Evolutionary conservation across 2,113 vertebrate genomes (phyloP).

Genomic region (Dermatemys mawii): DNA sequence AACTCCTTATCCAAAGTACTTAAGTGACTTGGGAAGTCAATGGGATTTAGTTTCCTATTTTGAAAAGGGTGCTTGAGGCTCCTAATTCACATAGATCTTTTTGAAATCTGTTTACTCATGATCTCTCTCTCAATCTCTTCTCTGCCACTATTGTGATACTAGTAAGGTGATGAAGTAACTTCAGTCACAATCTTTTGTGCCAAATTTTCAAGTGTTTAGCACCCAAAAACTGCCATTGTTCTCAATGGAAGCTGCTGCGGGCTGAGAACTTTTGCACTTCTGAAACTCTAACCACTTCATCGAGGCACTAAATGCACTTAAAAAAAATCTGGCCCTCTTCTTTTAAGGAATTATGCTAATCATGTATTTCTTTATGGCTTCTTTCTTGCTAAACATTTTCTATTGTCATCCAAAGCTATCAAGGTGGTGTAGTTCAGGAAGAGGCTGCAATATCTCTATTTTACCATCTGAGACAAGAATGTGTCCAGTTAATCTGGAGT

Average conservation of each 20-base stretch:
- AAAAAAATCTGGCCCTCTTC: neutral
- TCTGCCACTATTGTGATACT: neutral
- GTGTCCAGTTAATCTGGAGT: neutral
- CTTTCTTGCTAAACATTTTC: neutral
- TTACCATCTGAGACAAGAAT: neutral
- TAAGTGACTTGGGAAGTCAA: neutral
- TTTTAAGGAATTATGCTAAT: neutral
- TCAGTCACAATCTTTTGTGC: neutral
- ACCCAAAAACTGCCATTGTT: neutral
- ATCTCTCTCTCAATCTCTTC: neutral
- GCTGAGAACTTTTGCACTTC: neutral
- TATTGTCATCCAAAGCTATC: fast-evolving
- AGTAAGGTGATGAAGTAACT: neutral
- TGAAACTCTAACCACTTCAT: neutral
- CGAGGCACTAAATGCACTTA: neutral
- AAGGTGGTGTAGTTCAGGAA: neutral
- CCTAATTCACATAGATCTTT: neutral
- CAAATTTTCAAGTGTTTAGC: neutral
- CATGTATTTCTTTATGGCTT: neutral
- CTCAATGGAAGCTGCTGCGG: neutral
- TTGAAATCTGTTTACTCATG: neutral
- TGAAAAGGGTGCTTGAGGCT: neutral
- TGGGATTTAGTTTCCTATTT: neutral
- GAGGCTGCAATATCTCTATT: neutral
- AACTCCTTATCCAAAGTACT: neutral